Percentiles rank a stretch among this genome's conserved stretches.
phyloP scores from a whole-genome alignment of 2,888 invertebrate genomes.

The Leptinotarsa peninsularis region DNA sequence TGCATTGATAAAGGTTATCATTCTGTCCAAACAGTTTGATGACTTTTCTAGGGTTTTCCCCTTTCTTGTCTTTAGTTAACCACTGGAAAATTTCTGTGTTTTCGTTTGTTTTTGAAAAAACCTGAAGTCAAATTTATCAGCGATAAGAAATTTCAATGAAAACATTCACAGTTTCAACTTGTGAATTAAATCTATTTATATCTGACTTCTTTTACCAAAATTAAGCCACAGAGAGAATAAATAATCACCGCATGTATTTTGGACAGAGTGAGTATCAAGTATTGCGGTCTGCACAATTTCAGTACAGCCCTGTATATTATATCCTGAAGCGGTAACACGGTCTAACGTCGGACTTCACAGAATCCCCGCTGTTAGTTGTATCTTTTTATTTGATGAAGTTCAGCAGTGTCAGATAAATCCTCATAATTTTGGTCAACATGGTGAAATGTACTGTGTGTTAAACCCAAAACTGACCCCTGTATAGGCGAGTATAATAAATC shows the following conservation, averaged over 20 bases:
- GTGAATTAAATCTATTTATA: too few species aligned
- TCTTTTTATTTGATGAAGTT: conserved; percentile 20
- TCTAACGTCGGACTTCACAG: conserved; percentile 19
- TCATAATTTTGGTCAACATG: conserved; percentile 17
- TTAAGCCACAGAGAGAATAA: too few species aligned
- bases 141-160: too few species aligned
- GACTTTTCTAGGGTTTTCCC: too few species aligned
- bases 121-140: too few species aligned
- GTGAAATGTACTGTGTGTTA: conserved; percentile 7
- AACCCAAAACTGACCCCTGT: not conserved
- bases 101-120: too few species aligned
- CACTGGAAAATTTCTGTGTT: too few species aligned
- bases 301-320: conserved; percentile 5
- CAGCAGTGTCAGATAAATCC: conserved; percentile 19
- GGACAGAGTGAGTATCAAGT: not conserved
- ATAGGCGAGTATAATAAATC: not conserved
- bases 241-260: not conserved
- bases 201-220: too few species aligned
- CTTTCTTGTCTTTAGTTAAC: too few species aligned
- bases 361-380: conserved; percentile 17
- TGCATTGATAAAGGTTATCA: too few species aligned
- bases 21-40: too few species aligned
- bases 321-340: conserved; percentile 16
- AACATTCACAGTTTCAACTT: too few species aligned
- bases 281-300: not conserved